These are phyloP conservation scores for Montipora sp. DNA, from an alignment of 64 coral and sea anemone genomes.

Conservation along the genomic window DNA sequence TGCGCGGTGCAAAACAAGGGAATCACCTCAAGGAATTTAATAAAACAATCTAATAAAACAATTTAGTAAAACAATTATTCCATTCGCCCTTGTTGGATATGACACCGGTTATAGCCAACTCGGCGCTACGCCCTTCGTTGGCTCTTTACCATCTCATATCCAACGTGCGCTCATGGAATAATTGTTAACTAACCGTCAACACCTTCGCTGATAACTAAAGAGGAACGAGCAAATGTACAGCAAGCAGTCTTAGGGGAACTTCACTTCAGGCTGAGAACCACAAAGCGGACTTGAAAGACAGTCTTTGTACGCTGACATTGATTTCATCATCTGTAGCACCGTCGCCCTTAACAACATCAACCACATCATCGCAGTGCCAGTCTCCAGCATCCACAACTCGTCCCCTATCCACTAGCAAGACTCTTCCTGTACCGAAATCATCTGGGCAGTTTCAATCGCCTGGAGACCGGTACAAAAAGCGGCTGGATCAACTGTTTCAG, in stretches of 20 bases:
- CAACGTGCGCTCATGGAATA: too few relatives aligned
- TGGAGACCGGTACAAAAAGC: constrained; percentile 67
- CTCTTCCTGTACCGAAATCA: constrained; percentile 36
- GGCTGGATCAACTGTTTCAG: constrained; percentile 28
- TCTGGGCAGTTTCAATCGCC: constrained; percentile 69
- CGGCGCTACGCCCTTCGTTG: too few relatives aligned
- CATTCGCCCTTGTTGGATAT: too few relatives aligned
- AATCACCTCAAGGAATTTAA: too few relatives aligned
- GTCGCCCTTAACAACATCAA: background rate
- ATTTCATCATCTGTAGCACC: background rate
- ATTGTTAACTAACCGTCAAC: background rate
- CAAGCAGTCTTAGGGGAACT: background rate
- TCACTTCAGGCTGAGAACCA: background rate
- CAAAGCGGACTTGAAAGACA: background rate
- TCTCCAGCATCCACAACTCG: background rate
- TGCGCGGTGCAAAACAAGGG: too few relatives aligned
- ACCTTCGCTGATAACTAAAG: background rate
- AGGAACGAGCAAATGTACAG: background rate
- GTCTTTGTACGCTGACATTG: background rate
- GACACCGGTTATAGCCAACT: too few relatives aligned
- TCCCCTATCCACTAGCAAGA: background rate
- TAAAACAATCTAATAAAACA: too few relatives aligned
- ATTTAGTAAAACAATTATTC: too few relatives aligned
- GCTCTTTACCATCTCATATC: too few relatives aligned
- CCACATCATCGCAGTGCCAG: background rate